Base-by-base conservation (phyloP, 2,113 vertebrate genomes). In the Nothocercus julius region DNA sequence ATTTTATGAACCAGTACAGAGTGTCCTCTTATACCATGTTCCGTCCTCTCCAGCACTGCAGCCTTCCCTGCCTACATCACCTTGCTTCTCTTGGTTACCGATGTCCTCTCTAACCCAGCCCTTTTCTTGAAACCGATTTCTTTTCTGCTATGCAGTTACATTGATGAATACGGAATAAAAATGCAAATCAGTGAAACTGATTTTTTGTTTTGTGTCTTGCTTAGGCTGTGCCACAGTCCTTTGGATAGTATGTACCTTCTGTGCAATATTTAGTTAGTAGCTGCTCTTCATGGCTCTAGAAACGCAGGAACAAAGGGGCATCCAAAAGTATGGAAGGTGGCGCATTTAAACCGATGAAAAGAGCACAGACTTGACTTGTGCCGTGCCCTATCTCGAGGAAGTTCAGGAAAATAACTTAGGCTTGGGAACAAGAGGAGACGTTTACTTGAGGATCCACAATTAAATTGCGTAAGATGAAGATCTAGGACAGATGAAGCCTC, bases 401-500 rank as follows among this genome's bases (percentile, higher is more conserved):
- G 58, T 94, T 62, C 36, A 69, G 86, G 90, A 73, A 87, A 88
- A 86, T n/a, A 76, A 90, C 83, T 87, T 63, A 66, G 69, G 44
- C 74, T 87, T 96, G 96, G 93, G 78, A 89, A 38, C 21, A 79
- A 88, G 93, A 97, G 94, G 15, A 93, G 90, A 90, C 83, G 0
- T 76, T 89, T 75, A 44, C 83, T 95, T 69, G 81, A 90, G 94
- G 95, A 96, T 69, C 83, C 77, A 80, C 83, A 82, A 66, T 67
- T 96, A 82, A 94, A 90, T 94, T 87, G 88, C 84, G 88, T 87
- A 89, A 90, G 92, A 86, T 90, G 93, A 78, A 89, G 86, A 92
- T 95, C 47, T 56, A 58, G 77, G 69, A 36, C 80, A 84, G 83
- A 79, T 7, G 59, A 92, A 93, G 87, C 92, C 64, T 81, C 27